A percentile compares a stretch with the other conserved stretches of the same genome.
Conservation (phyloP, 2,113 vertebrate genomes). For the Pagrus major region DNA sequence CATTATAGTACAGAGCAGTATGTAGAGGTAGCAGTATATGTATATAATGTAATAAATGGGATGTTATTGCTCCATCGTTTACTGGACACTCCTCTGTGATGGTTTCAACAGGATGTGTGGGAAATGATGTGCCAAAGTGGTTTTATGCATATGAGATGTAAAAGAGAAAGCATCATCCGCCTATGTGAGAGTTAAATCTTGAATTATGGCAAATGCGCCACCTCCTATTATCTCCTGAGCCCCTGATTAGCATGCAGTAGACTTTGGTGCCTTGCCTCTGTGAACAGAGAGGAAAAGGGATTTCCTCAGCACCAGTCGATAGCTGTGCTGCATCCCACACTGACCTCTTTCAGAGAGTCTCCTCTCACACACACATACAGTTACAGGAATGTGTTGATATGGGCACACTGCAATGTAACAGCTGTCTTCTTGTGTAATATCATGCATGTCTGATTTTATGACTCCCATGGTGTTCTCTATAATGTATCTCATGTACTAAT, state of each 20-base stretch:
- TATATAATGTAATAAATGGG: background rate
- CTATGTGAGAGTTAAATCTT: constrained; percentile 44
- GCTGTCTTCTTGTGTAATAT: constrained; percentile 42
- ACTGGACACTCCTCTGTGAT: background rate
- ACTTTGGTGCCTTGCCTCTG: constrained; percentile 44
- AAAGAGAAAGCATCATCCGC: constrained; percentile 30
- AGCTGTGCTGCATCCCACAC: constrained; percentile 52
- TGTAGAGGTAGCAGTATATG: background rate
- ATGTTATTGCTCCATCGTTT: background rate
- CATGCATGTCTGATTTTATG: constrained; percentile 56
- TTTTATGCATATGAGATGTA: constrained; percentile 33
- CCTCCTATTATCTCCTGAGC: constrained; percentile 59
- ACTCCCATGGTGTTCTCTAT: constrained; percentile 11
- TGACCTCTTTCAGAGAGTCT: constrained; percentile 61
- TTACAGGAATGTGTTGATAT: constrained; percentile 22
- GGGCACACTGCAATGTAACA: constrained; percentile 25
- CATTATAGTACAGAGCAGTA: background rate
- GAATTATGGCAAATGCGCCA: constrained; percentile 40
- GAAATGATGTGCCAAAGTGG: constrained; percentile 13
- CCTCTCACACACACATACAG: constrained; percentile 19
- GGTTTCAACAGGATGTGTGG: background rate
- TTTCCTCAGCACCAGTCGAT: constrained; percentile 73
- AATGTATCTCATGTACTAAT: constrained; percentile 28
- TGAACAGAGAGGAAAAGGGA: constrained; percentile 66
- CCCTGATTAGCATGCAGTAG: constrained; percentile 69